Evolutionary conservation across 1,140 invertebrate species (phyloP), one percentile per base, ranked within the genome.

Genomic region (Lordiphosa stackelbergi): DNA sequence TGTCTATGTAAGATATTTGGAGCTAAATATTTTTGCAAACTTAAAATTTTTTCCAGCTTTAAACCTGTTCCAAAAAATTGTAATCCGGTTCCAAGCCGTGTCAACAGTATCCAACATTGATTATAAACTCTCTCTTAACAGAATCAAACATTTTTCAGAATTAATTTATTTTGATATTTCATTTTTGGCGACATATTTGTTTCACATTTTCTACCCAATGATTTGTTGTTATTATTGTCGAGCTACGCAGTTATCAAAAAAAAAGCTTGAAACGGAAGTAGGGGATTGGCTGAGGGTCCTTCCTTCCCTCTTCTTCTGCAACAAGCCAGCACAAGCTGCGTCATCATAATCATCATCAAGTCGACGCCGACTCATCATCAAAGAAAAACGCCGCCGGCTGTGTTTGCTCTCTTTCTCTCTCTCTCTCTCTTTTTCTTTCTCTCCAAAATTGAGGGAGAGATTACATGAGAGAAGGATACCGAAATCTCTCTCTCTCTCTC

Each of bases 381-480:
- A 66, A 66, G 62, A 45, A 46, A 57, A 66, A 53, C 42, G 61
- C 63, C 62, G 62, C 63, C 63, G 63, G 53, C 53, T 16, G 13
- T 12, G 13, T 51, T 58, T 31, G 37, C 24, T 52, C 61, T 40
- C 7, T 54, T 36, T 36, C 34, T 49, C 35, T 63, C 34, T 22
- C 16, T 36, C 34, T 49, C 35, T 63, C 36, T 22, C 12, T 11
- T 19, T 60, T 35, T 45, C 28, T 54, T 10, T 22, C 34, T 53
- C 19, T 13, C 19, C 22, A 24, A 24, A 24, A 24, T 5, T 24
- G 22, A 24, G 22, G 22, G 22, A 24, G 22, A 24, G 22, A 24
- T 24, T 24, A 24, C 5, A 5, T 24, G 22, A 24, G 22, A 24
- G 22, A 64, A 77, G 73, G 73, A 75, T 75, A 75, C 73, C 60